These are phyloP conservation scores for Lampropteryx suffumata DNA, from an alignment of 2,888 invertebrate species.

Conservation along the genomic window DNA sequence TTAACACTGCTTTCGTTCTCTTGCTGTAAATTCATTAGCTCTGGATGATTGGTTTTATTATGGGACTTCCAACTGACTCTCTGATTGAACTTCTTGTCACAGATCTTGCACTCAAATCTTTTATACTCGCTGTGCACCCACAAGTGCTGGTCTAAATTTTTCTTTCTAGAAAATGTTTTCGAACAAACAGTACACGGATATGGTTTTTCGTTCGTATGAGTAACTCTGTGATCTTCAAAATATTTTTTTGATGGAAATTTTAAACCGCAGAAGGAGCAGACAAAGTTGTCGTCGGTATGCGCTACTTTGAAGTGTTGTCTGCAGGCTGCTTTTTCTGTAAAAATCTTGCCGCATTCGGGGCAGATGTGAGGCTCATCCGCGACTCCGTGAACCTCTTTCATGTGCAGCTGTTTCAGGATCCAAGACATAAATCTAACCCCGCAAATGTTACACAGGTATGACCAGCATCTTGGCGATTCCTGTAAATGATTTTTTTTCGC, in stretches of 20 bases:
- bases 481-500: constrained; percentile 38
- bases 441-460: constrained; percentile 48
- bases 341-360: constrained; percentile 60
- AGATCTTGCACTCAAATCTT: constrained; percentile 64
- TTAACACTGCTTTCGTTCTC: constrained; percentile 57
- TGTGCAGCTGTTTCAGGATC: constrained; percentile 58
- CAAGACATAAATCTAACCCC: constrained; percentile 63
- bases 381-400: constrained; percentile 55
- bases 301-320: constrained; percentile 44
- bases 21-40: constrained; percentile 49
- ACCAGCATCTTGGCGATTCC: neutral
- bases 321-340: constrained; percentile 57
- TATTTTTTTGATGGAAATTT: constrained; percentile 63
- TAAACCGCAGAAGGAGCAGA: constrained; percentile 65
- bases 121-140: constrained; percentile 73
- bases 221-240: constrained; percentile 72
- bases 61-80: constrained; percentile 70
- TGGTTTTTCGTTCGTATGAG: constrained; percentile 78
- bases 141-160: constrained; percentile 69
- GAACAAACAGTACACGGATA: constrained; percentile 76
- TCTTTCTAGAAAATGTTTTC: constrained; percentile 68
- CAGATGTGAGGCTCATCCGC: constrained; percentile 57
- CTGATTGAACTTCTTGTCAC: constrained; percentile 72
- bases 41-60: constrained; percentile 71
- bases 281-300: constrained; percentile 67